Conservation (phyloP, 2,888 invertebrate species). For the Drosophila paramelanica region DNA sequence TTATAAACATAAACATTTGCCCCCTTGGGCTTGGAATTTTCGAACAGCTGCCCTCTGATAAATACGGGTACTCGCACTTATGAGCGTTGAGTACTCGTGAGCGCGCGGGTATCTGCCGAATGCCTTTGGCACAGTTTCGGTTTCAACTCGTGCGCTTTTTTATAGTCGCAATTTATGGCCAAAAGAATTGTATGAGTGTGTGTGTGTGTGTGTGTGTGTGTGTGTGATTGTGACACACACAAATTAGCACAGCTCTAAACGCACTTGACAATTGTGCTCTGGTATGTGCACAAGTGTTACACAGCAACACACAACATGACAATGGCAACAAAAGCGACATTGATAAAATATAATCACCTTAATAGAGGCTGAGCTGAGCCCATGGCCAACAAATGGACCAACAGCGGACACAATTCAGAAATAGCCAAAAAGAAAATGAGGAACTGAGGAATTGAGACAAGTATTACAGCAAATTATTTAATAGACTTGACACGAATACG, state of each 20-base stretch:
- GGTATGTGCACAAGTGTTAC: constrained; percentile 68
- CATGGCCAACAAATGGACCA: constrained; percentile 61
- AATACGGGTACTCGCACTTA: constrained; percentile 26
- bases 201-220: constrained; percentile 10
- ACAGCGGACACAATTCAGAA: constrained; percentile 10
- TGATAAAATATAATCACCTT: constrained; percentile 65
- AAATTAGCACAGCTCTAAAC: constrained; percentile 56
- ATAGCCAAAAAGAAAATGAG: constrained; percentile 24
- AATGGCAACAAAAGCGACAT: constrained; percentile 60
- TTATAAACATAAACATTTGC: constrained; percentile 32
- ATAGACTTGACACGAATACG: constrained; percentile 73
- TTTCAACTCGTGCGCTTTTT: constrained; percentile 22
- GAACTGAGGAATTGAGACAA: constrained; percentile 24
- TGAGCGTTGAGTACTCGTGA: constrained; percentile 10
- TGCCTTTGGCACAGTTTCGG: constrained; percentile 52
- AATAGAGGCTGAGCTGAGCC: constrained; percentile 39
- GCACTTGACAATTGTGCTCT: constrained; percentile 62
- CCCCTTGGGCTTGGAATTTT: constrained; percentile 17
- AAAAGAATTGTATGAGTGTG: constrained; percentile 27
- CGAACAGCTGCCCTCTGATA: constrained; percentile 43
- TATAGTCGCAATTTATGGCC: constrained; percentile 31
- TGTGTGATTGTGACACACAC: constrained; percentile 33
- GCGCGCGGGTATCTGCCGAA: constrained; percentile 39
- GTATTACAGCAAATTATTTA: constrained; percentile 51
- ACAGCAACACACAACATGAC: constrained; percentile 28